These are phyloP conservation scores for Liodrosophila aerea DNA, from an alignment of 2,888 invertebrate genomes.

Conservation along the genomic window DNA sequence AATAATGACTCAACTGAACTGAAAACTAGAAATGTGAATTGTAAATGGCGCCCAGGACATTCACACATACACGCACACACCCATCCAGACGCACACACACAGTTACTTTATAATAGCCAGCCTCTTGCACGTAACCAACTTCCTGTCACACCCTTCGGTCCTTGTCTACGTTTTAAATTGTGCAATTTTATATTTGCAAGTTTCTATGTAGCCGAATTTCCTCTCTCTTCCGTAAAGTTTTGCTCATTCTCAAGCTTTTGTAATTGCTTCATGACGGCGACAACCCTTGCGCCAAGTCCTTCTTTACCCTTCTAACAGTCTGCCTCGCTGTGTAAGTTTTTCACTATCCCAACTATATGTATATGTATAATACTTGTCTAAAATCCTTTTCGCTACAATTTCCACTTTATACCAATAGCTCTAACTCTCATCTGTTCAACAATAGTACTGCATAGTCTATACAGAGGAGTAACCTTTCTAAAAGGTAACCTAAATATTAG, in stretches of 20 bases:
- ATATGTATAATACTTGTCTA: no score
- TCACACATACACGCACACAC: conserved; percentile 20
- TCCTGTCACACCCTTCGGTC: conserved; percentile 25
- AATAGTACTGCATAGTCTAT: no score
- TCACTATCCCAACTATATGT: conserved; percentile 21
- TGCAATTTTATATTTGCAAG: conserved; percentile 75
- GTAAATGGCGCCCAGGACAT: conserved; percentile 67
- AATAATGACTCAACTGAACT: conserved; percentile 80
- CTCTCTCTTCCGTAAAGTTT: conserved; percentile 13
- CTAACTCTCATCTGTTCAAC: no score
- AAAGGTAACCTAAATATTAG: no score
- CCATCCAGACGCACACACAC: conserved; percentile 15
- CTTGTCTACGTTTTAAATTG: conserved; percentile 68
- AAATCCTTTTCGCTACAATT: conserved; percentile 10
- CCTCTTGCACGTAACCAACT: conserved; percentile 60
- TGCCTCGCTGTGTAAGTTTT: conserved; percentile 55
- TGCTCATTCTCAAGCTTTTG: conserved; percentile 38
- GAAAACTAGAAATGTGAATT: conserved; percentile 79
- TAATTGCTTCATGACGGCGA: conserved; percentile 67
- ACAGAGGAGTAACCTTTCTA: no score
- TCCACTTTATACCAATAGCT: no score
- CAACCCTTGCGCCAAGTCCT: conserved; percentile 38
- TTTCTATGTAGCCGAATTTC: conserved; percentile 56
- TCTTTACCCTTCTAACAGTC: neutral
- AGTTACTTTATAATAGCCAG: conserved; percentile 36